Base-by-base conservation (phyloP, 92 coral and sea anemone species). In the Phymanthus crucifer region DNA sequence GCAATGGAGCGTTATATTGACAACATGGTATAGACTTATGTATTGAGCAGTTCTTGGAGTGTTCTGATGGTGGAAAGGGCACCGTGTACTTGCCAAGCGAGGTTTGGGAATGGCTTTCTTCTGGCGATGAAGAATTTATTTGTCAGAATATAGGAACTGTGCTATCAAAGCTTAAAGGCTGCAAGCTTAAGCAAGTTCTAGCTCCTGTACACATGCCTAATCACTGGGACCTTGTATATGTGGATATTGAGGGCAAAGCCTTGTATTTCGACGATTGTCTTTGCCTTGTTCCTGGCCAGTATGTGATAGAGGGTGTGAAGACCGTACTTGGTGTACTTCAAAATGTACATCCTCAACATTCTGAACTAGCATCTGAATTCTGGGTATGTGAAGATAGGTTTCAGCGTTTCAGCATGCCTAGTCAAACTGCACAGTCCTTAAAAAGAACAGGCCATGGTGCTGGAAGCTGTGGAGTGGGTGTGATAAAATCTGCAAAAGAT, bases 121-220 rank as follows among this genome's bases (percentile, higher is more conserved):
- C 32, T 65, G 75, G 32, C 29, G 71, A 77, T 66, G 64, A 77
- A 12, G 66, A 33, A 19, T 58, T 40, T 68, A 32, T 72, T 24
- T 10, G 37, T 14, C 11, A 18, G 40, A 57, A 64, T 3, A n/a
- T 82, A 16, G 56, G 40, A 47, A 12, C 29, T 21, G 18, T 27
- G 38, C 32, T 47, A 10, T 71, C 71, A 10, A 73, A 71, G 35
- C 35, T 71, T 3, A 21, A 47, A 50, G 74, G 71, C 12, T 24
- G 74, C 21, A 68, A 21, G 33, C 26, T 74, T 7, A 77, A 67
- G 45, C 80, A 64, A 52, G 66, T 81, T 45, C 37, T 81, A 33
- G 85, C 54, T 16, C 85, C 74, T 24, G 86, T 82, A 31, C 78
- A 73, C 86, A 82, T 82, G 86, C 67, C 57, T 13, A 82, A 74